Percentiles rank a stretch among this genome's conserved stretches.
phyloP scores from a whole-genome alignment of 2,797 vertebrate species.

The Gadopsis bispinosus region DNA sequence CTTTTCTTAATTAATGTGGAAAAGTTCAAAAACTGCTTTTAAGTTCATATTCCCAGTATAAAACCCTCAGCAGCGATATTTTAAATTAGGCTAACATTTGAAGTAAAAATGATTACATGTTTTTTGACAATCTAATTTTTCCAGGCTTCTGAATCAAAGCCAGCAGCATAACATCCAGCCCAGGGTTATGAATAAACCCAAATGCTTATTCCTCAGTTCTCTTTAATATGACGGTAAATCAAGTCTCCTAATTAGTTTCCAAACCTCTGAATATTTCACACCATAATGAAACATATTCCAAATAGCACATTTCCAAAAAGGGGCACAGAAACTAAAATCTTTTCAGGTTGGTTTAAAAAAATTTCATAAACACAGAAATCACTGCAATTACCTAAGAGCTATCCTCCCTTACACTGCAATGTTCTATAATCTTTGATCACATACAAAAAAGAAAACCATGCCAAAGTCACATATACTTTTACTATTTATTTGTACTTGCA shows the following conservation, averaged over 20 bases:
- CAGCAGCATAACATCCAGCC: constrained; percentile 59
- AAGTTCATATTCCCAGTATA: neutral
- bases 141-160: constrained; percentile 39
- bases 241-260: constrained; percentile 47
- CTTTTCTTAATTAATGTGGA: neutral
- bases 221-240: constrained; percentile 23
- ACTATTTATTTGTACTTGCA: neutral
- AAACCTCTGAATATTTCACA: constrained; percentile 35
- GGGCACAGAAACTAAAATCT: neutral
- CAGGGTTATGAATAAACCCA: constrained; percentile 61
- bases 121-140: constrained; percentile 24
- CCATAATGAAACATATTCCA: constrained; percentile 28
- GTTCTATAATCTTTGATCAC: constrained; percentile 52
- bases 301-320: constrained; percentile 27
- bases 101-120: constrained; percentile 23
- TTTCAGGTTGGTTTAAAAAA: constrained; percentile 22
- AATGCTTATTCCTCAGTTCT: constrained; percentile 41
- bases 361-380: constrained; percentile 25
- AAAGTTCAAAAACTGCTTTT: neutral
- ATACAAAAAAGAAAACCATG: constrained; percentile 20
- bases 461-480: constrained; percentile 29
- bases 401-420: neutral
- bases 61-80: neutral
- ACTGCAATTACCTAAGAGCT: constrained; percentile 21
- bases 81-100: constrained; percentile 12